Conservation (phyloP, 1,140 invertebrate genomes). For the Heliconius eleuchia region DNA sequence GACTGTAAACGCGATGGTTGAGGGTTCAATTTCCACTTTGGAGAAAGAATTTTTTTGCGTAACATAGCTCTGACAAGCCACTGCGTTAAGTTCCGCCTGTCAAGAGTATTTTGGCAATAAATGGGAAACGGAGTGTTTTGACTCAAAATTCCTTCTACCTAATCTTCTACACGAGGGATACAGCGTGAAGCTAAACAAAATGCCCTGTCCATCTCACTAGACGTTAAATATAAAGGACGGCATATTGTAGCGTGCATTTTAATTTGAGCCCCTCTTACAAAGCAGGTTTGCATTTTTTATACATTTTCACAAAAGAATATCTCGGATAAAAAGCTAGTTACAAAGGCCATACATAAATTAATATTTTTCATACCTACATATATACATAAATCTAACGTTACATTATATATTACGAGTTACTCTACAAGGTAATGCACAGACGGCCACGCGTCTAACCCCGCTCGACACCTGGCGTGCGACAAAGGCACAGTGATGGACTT, state of each 20-base stretch:
- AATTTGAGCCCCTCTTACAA: background rate
- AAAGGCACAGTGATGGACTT: constrained; percentile 48
- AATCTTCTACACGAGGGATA: too few species aligned
- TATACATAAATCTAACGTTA: background rate
- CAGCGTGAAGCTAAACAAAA: too few species aligned
- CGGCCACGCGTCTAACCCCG: constrained; percentile 46
- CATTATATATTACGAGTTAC: constrained; percentile 11
- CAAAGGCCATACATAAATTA: background rate
- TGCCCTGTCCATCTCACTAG: background rate
- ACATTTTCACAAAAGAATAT: constrained; percentile 7
- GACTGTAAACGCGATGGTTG: too few species aligned
- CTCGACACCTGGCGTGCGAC: constrained; percentile 57
- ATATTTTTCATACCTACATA: background rate
- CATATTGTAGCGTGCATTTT: background rate
- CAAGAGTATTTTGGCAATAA: too few species aligned
- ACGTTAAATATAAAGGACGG: background rate
- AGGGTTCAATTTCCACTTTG: too few species aligned
- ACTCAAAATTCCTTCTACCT: too few species aligned
- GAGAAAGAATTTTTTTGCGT: too few species aligned
- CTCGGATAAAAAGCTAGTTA: constrained; percentile 1
- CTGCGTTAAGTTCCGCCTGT: too few species aligned
- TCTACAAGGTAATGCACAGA: constrained; percentile 33
- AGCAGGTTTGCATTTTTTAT: background rate
- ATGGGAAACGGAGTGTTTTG: too few species aligned
- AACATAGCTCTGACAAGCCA: too few species aligned